These are phyloP conservation scores for Erpobdella octoculata DNA, from an alignment of 2,888 invertebrate genomes.

Conservation along the genomic window DNA sequence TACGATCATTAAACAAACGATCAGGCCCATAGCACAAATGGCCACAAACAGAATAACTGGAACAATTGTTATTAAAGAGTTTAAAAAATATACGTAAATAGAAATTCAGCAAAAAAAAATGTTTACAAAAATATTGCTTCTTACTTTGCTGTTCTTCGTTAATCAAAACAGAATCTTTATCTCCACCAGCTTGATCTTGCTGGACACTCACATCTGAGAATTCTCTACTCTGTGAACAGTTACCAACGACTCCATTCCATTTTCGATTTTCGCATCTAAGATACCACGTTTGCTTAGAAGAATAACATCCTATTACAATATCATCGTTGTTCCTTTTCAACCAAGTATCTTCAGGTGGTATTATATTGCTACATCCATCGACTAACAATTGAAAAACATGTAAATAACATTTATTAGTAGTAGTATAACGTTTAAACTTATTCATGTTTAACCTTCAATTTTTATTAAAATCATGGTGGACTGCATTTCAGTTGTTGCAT, in stretches of 20 bases:
- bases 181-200: too few species aligned
- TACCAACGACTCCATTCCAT: conserved; percentile 29
- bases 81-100: background rate
- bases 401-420: background rate
- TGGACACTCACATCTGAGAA: too few species aligned
- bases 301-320: conserved; percentile 21
- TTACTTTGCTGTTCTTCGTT: background rate
- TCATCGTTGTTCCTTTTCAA: conserved; percentile 19
- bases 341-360: conserved; percentile 26
- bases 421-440: background rate
- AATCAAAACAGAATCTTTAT: too few species aligned
- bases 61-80: background rate
- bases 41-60: conserved; percentile 14
- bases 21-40: conserved; percentile 22
- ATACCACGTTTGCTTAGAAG: conserved; percentile 21
- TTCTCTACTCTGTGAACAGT: conserved; percentile 23
- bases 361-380: conserved; percentile 27
- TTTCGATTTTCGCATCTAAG: conserved; percentile 11
- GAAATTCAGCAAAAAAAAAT: background rate
- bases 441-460: background rate
- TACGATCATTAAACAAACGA: conserved; percentile 3
- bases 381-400: background rate
- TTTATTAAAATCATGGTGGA: background rate
- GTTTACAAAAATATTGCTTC: background rate
- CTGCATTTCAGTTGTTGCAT: too few species aligned